Conservation (phyloP, 2,888 invertebrate species). For the Leptarthrus brevirostris region DNA sequence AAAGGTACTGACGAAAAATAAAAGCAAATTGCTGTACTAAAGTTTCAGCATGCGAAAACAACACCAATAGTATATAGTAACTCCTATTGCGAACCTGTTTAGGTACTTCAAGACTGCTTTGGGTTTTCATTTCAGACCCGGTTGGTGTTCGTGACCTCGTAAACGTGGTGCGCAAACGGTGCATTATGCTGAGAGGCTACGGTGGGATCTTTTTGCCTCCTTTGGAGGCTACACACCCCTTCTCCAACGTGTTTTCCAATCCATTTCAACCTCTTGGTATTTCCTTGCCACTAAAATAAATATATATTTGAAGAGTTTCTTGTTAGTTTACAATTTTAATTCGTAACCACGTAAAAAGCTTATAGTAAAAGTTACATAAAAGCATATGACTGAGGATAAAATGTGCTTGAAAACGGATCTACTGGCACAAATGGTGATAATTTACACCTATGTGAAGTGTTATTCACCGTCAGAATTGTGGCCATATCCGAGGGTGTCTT, state of each 20-base stretch:
- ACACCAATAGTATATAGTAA: constrained; percentile 6
- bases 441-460: no score
- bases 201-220: constrained; percentile 52
- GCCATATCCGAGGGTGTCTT: no score
- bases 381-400: background rate
- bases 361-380: constrained; percentile 6
- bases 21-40: constrained; percentile 2
- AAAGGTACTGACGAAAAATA: constrained; percentile 1
- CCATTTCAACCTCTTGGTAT: constrained; percentile 55
- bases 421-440: no score
- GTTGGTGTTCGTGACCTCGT: constrained; percentile 89
- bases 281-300: constrained; percentile 52
- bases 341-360: background rate
- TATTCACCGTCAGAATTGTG: no score
- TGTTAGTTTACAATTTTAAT: background rate
- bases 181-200: constrained; percentile 60
- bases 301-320: background rate
- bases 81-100: constrained; percentile 73
- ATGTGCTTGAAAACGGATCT: constrained; percentile 35
- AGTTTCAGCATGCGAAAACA: constrained; percentile 7
- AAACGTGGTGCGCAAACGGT: constrained; percentile 82
- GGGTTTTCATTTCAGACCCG: constrained; percentile 91
- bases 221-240: constrained; percentile 58
- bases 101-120: constrained; percentile 90
- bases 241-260: constrained; percentile 58